Percentiles rank a stretch among this genome's conserved stretches.
Conservation (phyloP, 2,888 invertebrate species). For the Pterobdella sp. region DNA sequence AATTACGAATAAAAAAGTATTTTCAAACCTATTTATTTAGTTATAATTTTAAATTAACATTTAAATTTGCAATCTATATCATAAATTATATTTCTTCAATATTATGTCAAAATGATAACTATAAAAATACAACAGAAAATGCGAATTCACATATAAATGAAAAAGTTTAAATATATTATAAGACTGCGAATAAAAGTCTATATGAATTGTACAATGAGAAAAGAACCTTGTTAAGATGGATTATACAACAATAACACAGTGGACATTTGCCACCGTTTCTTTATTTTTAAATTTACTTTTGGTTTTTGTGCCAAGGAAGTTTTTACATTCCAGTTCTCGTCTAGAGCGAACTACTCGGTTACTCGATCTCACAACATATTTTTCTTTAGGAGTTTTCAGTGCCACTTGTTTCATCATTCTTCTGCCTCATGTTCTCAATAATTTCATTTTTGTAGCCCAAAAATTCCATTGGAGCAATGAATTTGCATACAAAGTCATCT, state of each 20-base stretch:
- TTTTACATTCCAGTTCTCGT: constrained; percentile 28
- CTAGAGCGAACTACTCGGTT: constrained; percentile 29
- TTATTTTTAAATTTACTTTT: constrained; percentile 34
- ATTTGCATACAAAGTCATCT: constrained; percentile 1
- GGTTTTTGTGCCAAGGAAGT: constrained; percentile 33
- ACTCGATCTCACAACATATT: constrained; percentile 41
- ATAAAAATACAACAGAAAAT: too few relatives aligned
- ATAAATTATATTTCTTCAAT: too few relatives aligned
- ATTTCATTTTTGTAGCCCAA: constrained; percentile 38
- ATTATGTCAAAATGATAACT: too few relatives aligned
- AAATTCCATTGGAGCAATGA: constrained; percentile 43
- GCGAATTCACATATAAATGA: too few relatives aligned
- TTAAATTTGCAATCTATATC: too few relatives aligned
- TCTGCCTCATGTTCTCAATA: constrained; percentile 44
- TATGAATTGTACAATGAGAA: too few relatives aligned
- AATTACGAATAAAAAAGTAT: too few relatives aligned
- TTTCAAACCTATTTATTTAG: too few relatives aligned
- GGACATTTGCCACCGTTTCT: constrained; percentile 30
- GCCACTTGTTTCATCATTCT: constrained; percentile 48
- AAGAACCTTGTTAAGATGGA: too few relatives aligned
- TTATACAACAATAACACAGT: constrained; percentile 30
- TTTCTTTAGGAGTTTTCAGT: constrained; percentile 48
- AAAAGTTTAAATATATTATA: too few relatives aligned
- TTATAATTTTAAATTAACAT: too few relatives aligned
- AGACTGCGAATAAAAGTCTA: too few relatives aligned